Conservation (phyloP, 1,140 invertebrate genomes). For the Plectrocnemia conspersa region DNA sequence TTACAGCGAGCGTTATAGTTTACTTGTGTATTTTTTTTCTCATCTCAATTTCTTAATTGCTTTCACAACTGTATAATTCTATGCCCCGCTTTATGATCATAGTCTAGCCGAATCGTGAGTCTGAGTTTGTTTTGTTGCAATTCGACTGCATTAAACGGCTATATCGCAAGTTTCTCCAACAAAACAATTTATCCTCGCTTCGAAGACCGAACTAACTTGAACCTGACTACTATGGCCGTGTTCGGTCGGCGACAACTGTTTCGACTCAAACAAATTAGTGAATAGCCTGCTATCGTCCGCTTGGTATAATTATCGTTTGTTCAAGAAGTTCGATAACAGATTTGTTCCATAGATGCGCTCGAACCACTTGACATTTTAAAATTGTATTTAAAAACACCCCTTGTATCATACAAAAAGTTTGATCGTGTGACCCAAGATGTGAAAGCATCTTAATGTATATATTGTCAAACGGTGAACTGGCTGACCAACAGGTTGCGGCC, state of each 20-base stretch:
- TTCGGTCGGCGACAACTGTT: background rate
- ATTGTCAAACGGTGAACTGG: background rate
- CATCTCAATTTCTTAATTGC: no score
- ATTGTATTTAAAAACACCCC: no score
- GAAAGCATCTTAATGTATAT: background rate
- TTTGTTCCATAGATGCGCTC: background rate
- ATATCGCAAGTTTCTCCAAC: no score
- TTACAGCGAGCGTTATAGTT: no score
- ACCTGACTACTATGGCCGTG: no score
- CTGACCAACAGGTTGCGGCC: conserved; percentile 13
- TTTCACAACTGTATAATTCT: no score
- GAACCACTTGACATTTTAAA: background rate
- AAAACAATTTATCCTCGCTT: no score
- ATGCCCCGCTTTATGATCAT: no score
- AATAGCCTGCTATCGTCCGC: background rate
- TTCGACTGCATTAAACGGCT: no score
- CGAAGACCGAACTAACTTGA: conserved; percentile 2
- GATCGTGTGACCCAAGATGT: background rate
- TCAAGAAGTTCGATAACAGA: background rate
- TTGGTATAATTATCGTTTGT: conserved; percentile 6
- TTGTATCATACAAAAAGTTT: background rate
- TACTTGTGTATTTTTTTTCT: background rate
- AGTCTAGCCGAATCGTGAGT: no score
- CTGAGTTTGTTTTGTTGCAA: no score
- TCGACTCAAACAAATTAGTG: conserved; percentile 2